These are phyloP conservation scores for Ormyrus pomaceus DNA, from an alignment of 2,888 invertebrate species.

Conservation along the genomic window DNA sequence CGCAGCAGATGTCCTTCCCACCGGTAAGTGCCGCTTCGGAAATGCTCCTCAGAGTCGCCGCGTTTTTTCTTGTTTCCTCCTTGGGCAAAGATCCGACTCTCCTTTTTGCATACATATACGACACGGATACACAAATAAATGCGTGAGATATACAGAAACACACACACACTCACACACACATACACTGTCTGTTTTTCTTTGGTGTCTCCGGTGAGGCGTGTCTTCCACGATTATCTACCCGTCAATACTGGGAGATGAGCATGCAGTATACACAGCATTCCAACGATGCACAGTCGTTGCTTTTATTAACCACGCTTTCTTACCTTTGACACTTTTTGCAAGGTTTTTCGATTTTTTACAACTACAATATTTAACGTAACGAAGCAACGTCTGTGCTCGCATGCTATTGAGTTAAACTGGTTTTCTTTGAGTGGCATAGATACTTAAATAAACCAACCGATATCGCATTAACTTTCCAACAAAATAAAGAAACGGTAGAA, in stretches of 20 bases:
- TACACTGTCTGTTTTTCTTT: slow-evolving; percentile 23
- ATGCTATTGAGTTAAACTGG: slow-evolving; percentile 52
- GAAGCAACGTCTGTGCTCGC: slow-evolving; percentile 34
- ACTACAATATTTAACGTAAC: neutral
- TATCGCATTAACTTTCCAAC: neutral
- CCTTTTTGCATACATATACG: slow-evolving; percentile 14
- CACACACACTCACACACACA: too few relatives aligned
- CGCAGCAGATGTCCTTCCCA: slow-evolving; percentile 80
- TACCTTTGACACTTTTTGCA: too few relatives aligned
- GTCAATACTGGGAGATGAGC: too few relatives aligned
- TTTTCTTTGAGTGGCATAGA: slow-evolving; percentile 58
- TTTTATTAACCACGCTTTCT: neutral
- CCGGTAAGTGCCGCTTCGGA: slow-evolving; percentile 76
- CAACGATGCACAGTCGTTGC: slow-evolving; percentile 18
- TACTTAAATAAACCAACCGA: neutral
- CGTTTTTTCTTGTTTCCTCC: slow-evolving; percentile 9
- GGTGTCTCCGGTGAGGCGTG: slow-evolving; percentile 41
- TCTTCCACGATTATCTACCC: too few relatives aligned
- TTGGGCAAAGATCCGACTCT: slow-evolving; percentile 5
- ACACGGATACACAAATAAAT: too few relatives aligned
- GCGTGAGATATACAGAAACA: too few relatives aligned
- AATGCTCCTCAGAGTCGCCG: neutral
- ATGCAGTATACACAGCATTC: neutral
- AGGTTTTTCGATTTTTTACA: neutral
- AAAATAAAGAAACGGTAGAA: neutral